Conservation (phyloP, 2,797 vertebrate genomes). For the Eleutherodactylus coqui region DNA sequence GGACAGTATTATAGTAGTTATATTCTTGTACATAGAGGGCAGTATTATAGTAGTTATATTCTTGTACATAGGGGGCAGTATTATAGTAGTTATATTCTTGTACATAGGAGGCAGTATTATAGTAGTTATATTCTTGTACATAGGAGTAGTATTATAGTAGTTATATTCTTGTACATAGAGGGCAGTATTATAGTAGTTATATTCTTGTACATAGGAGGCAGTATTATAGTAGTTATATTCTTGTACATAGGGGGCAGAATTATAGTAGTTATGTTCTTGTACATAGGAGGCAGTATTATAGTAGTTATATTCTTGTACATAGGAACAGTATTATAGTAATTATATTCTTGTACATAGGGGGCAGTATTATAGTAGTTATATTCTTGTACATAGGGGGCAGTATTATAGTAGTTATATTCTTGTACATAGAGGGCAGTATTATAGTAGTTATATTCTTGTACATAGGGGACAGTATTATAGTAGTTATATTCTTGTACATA, state of each 20-base stretch:
- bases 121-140: slow-evolving; percentile 1
- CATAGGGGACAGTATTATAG: neutral
- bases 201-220: neutral
- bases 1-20: neutral
- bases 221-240: too few species aligned
- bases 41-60: slow-evolving; percentile 13
- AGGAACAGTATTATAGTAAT: slow-evolving; percentile 1
- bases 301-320: slow-evolving; percentile 4
- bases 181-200: slow-evolving; percentile 6
- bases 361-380: neutral
- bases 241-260: too few species aligned
- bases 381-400: neutral
- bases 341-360: neutral
- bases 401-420: slow-evolving; percentile 10
- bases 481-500: slow-evolving; percentile 6
- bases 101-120: slow-evolving; percentile 5
- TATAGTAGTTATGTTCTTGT: too few species aligned
- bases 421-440: neutral
- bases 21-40: neutral
- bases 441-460: slow-evolving; percentile 11
- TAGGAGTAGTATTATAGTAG: neutral
- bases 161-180: neutral
- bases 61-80: neutral
- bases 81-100: slow-evolving; percentile 13
- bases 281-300: neutral